Evolutionary conservation across 2,888 invertebrate genomes (phyloP).

Genomic region (Xestia ashworthii): DNA sequence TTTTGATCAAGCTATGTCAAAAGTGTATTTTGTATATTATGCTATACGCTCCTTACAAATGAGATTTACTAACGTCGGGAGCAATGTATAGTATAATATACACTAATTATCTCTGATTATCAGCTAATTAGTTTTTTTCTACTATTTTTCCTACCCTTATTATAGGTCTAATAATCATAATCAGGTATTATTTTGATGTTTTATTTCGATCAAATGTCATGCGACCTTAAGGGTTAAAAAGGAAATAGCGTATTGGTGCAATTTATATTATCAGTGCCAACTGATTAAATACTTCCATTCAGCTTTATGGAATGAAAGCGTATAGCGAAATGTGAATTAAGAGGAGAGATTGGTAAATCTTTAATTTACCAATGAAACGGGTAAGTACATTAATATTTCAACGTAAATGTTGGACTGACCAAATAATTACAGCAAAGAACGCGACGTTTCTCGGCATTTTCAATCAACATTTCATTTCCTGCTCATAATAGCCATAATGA

Average conservation of each 20-base stretch:
- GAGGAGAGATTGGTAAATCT: not conserved
- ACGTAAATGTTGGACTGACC: not conserved
- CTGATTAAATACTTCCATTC: slow-evolving; percentile 54
- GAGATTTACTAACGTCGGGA: no score
- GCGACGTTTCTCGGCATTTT: slow-evolving; percentile 30
- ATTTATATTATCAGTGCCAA: slow-evolving; percentile 53
- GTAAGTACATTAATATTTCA: slow-evolving; percentile 1
- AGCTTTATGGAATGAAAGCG: slow-evolving; percentile 13
- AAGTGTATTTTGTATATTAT: no score
- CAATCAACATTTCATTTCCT: slow-evolving; percentile 53
- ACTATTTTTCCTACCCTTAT: no score
- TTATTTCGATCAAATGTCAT: no score
- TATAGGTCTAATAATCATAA: no score
- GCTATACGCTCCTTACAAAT: no score
- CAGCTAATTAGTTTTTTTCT: no score
- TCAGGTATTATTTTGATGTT: no score
- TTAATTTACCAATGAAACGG: not conserved
- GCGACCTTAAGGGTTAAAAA: slow-evolving; percentile 3
- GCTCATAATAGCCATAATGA: slow-evolving; percentile 40
- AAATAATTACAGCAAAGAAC: slow-evolving; percentile 33
- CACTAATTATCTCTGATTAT: no score
- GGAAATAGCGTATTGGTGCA: slow-evolving; percentile 55
- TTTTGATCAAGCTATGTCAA: no score
- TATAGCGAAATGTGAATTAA: slow-evolving; percentile 12
- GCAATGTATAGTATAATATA: no score